Conservation (phyloP, 2,797 vertebrate genomes). For the Micromesistius poutassou region DNA sequence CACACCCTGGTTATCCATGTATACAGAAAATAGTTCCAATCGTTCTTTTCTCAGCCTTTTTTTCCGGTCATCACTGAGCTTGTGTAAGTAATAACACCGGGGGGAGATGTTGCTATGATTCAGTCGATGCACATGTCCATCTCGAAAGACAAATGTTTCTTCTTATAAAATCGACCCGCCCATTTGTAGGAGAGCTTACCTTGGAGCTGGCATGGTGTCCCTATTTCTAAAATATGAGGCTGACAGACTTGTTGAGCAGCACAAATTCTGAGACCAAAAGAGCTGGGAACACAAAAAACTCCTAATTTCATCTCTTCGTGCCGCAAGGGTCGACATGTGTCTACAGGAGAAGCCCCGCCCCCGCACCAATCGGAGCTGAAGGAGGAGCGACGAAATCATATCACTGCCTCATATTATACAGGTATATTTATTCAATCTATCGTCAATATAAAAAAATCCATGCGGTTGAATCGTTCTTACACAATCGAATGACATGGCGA, state of each 20-base stretch:
- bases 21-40: constrained; percentile 19
- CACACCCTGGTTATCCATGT: constrained; percentile 26
- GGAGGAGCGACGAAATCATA: constrained; percentile 32
- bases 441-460: neutral
- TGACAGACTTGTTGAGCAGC: constrained; percentile 59
- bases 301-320: constrained; percentile 50
- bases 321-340: constrained; percentile 42
- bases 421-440: too few species aligned
- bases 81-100: constrained; percentile 33
- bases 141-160: neutral
- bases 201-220: constrained; percentile 64
- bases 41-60: constrained; percentile 13
- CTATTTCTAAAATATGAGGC: constrained; percentile 26
- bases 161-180: neutral
- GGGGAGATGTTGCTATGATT: constrained; percentile 14
- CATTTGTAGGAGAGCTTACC: constrained; percentile 57
- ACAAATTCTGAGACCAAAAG: constrained; percentile 44
- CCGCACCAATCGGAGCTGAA: constrained; percentile 51
- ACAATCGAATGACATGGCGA: neutral
- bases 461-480: neutral
- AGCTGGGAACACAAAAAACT: constrained; percentile 45
- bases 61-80: constrained; percentile 31
- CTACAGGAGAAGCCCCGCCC: constrained; percentile 42
- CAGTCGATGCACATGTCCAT: neutral
- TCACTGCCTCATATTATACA: too few species aligned